Evolutionary conservation across 2,113 vertebrate genomes (phyloP), one percentile per base, ranked within the genome.

Genomic region (Mionectes macconnelli): DNA sequence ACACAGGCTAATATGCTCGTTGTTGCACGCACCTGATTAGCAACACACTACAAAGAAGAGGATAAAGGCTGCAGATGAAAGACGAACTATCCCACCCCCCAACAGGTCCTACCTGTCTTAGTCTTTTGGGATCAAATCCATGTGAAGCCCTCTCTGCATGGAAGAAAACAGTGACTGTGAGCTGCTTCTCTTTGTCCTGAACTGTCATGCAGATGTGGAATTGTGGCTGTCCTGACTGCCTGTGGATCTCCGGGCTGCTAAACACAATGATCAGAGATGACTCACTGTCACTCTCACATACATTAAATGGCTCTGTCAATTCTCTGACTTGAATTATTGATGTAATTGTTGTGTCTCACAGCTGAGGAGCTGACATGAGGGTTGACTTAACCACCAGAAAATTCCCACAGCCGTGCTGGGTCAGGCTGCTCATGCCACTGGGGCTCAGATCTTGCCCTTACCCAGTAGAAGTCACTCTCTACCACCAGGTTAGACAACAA

Each of bases 201-300:
- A 73, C 80, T 91, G 62, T 56, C 83, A n/a, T 1, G 64, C 68
- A 92, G 77, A 64, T 20, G 42, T 40, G 52, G 35, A 39, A 44
- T 6, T 40, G 47, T 56, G 69, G 73, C 42, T 56, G 76, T 52
- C 91, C 91, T 45, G 62, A 2, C 17, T 82, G 84, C 62, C 90
- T 35, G 33, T 40, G 91, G 80, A 68, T 88, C 85, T 57, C 82
- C 87, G n/a, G 84, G 78, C 95, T 80, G 85, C 84, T 30, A 1
- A 83, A 45, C 72, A 75, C 78, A 31, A n/a, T 6, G 33, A 78
- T 84, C 89, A 89, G 69, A 84, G 91, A 95, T 95, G 96, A 95
- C 84, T 97, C 95, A 87, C 89, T 94, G 93, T 91, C 96, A 96
- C 62, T 96, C 87, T 63, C 73, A 42, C 73, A 60, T 14, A 40